Evolutionary conservation across 2,113 vertebrate genomes (phyloP), one percentile per base, ranked within the genome.

Genomic region (Hydrolagus affinis): DNA sequence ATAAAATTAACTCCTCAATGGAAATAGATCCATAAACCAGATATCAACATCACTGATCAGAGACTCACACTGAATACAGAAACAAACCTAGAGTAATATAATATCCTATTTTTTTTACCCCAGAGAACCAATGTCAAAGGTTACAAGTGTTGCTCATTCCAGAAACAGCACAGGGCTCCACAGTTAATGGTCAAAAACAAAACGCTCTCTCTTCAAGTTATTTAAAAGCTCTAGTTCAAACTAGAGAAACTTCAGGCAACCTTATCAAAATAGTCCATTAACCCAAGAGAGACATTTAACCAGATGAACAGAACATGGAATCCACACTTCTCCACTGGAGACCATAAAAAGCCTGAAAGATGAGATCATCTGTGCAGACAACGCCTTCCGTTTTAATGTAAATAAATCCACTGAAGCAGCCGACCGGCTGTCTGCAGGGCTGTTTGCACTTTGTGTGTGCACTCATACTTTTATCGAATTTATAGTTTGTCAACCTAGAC

Each of bases 321-420:
- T 83, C 66, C 30, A 66, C 77, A 66, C 60, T 66, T 83, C 77
- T 66, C 77, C 25, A 83, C 25, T 83, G 77, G 60, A 83, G 77
- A 30, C 59, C 77, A 83, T 28, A 64, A 28, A 77, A 64, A 64
- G 77, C 25, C 60, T 83, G 60, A 66, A 59, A 83, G 60, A 83
- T 66, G 77, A 83, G 60, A 83, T 83, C 77, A 83, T 83, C 77
- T 62, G 15, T 83, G 60, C 23, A 30, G 14, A 83, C 30, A 28
- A 23, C 30, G 14, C 66, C 30, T 2, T 62, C 30, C 23, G 59
- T 64, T 62, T 17, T 4, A 83, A 83, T 64, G 77, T 83, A 83
- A 83, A 83, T 83, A 83, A 83, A 83, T 28, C 28, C 15, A 66
- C 14, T 30, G 60, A 64, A 66, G 60, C 8, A 83, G 64, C 62